Percentiles rank a stretch among this genome's conserved stretches.
These are phyloP conservation scores for Hirtodrosophila histrioides DNA, from an alignment of 2,888 invertebrate species.

Conservation along the genomic window DNA sequence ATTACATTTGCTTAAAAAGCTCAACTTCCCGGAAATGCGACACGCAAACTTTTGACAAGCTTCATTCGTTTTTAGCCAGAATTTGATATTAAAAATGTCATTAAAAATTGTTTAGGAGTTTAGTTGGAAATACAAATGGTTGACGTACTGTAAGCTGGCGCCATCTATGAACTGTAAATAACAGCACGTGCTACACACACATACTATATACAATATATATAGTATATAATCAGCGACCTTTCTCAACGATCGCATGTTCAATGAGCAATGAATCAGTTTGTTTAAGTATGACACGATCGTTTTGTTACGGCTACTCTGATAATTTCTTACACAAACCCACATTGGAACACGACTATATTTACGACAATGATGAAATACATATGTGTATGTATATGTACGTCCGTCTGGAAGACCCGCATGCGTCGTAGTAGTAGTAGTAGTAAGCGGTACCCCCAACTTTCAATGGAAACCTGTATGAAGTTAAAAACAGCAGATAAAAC, in stretches of 20 bases:
- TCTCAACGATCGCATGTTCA: conserved; percentile 46
- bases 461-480: conserved; percentile 58
- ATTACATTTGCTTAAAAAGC: conserved; percentile 9
- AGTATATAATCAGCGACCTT: conserved; percentile 38
- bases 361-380: conserved; percentile 70
- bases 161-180: conserved; percentile 26
- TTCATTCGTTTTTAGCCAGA: conserved; percentile 41
- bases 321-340: conserved; percentile 21
- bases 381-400: no score
- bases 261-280: conserved; percentile 34
- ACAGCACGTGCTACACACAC: conserved; percentile 27
- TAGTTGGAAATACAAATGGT: conserved; percentile 28
- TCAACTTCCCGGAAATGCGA: conserved; percentile 53
- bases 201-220: no score
- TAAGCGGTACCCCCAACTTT: conserved; percentile 38
- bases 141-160: conserved; percentile 39
- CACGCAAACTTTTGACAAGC: conserved; percentile 28
- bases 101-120: conserved; percentile 29
- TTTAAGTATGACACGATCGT: conserved; percentile 45
- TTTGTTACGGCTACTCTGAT: conserved; percentile 27
- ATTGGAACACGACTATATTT: conserved; percentile 34
- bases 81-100: conserved; percentile 21
- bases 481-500: conserved; percentile 39
- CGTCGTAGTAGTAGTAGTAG: conserved; percentile 23
- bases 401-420: conserved; percentile 47